Evolutionary conservation across 2,113 vertebrate species (phyloP), one percentile per base, ranked within the genome.

Genomic region (Genyomyrus donnyi): DNA sequence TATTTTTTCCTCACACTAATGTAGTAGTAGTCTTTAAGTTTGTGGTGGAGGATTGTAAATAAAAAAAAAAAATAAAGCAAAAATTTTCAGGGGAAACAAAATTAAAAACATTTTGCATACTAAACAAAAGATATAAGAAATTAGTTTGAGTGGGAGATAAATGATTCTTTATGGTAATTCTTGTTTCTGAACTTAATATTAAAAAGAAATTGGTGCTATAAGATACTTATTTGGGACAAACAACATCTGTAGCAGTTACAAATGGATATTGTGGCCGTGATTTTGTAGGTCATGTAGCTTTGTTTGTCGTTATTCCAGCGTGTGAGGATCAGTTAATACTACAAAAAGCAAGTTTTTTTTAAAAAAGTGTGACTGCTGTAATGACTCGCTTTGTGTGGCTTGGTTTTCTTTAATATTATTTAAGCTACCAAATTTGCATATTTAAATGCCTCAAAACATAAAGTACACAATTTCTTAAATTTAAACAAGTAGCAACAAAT

Each of bases 181-280:
- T 89, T 85, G 90, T 91, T 90, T 92, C 90, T 84, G 21, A 85
- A 92, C 90, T 91, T 42, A 91, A 91, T 89, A 92, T 92, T 94
- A 94, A 92, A 58, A 93, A 91, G 94, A 90, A 93, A 91, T 94
- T 93, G 94, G 95, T 95, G 93, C 93, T 95, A 95, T 93, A 58
- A 87, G 93, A 93, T 92, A 93, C 90, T 92, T 92, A 85, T 87
- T 53, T 93, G 39, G 45, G 21, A 46, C 83, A 87, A 93, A 93
- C 93, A 94, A 93, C 93, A 94, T 94, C 90, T 94, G 95, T 94
- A 96, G 94, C 96, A 96, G 94, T 96, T 96, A 92, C 95, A 96
- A 96, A 96, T 96, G 92, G 95, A 94, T 93, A 91, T 94, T 91
- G 93, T 95, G 96, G 95, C 94, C 95, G 93, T 95, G 92, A 94